Conservation (phyloP, 2,888 invertebrate species). For the Enchytraeus crypticus region DNA sequence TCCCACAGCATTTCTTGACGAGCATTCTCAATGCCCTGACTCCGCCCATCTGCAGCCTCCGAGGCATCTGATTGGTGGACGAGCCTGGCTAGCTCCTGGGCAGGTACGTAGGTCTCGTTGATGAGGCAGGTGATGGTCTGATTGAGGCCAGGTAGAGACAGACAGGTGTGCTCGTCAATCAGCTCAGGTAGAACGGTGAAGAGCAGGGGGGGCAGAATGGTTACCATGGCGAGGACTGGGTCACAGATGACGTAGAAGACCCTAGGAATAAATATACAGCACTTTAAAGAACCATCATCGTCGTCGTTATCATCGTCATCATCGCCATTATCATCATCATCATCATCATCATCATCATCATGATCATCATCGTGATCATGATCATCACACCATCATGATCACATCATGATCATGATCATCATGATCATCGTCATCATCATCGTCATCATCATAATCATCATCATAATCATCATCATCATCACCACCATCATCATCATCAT, state of each 20-base stretch:
- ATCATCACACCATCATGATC: background rate
- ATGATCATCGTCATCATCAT: too few species aligned
- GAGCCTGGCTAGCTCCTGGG: too few species aligned
- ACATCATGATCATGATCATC: too few species aligned
- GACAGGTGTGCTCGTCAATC: conserved; percentile 15
- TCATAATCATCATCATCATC: too few species aligned
- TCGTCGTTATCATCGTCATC: background rate
- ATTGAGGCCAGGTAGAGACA: background rate
- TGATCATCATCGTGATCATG: background rate
- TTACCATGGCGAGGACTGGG: conserved; percentile 26
- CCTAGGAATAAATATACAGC: conserved; percentile 10
- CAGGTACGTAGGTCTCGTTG: background rate
- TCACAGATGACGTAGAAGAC: conserved; percentile 28
- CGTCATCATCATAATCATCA: too few species aligned
- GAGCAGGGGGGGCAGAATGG: conserved; percentile 23
- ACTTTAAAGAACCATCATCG: background rate
- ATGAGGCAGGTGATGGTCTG: background rate
- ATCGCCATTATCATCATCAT: background rate
- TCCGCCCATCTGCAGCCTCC: background rate
- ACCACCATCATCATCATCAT: too few species aligned
- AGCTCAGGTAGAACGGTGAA: conserved; percentile 22
- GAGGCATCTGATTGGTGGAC: too few species aligned
- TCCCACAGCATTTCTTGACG: background rate
- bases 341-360: background rate
- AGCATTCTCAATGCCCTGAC: background rate